A percentile compares a stretch with the other conserved stretches of the same genome.
Evolutionary conservation across 1,140 invertebrate genomes (phyloP).

Genomic region (Drosophila setifemur): DNA sequence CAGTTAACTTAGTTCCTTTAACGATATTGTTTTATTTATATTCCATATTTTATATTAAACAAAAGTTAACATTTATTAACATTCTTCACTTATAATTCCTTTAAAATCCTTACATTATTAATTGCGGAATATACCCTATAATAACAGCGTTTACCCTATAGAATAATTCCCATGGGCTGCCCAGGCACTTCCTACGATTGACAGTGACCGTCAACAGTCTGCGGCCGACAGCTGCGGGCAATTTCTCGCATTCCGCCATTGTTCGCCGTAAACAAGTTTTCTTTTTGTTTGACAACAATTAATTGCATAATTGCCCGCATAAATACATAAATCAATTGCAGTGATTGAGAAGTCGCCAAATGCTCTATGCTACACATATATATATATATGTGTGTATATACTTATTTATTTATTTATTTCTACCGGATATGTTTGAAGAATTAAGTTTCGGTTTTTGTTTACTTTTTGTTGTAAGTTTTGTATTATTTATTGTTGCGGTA

Average conservation of each 20-base stretch:
- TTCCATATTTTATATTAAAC: no score
- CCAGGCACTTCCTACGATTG: slow-evolving; percentile 46
- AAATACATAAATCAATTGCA: slow-evolving; percentile 65
- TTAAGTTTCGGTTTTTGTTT: slow-evolving; percentile 22
- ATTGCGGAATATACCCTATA: not conserved
- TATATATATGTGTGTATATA: slow-evolving; percentile 39
- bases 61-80: no score
- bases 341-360: slow-evolving; percentile 34
- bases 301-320: slow-evolving; percentile 73
- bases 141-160: no score
- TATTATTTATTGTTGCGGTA: not conserved
- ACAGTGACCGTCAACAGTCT: slow-evolving; percentile 43
- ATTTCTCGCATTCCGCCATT: slow-evolving; percentile 63
- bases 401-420: slow-evolving; percentile 52
- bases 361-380: slow-evolving; percentile 9
- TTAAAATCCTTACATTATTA: no score
- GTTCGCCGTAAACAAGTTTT: slow-evolving; percentile 45
- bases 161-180: slow-evolving; percentile 17
- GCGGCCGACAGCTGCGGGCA: slow-evolving; percentile 52
- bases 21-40: no score
- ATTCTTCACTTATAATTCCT: no score
- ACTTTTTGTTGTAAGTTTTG: slow-evolving; percentile 1
- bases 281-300: slow-evolving; percentile 70
- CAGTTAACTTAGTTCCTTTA: no score
- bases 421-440: slow-evolving; percentile 55